Evolutionary conservation across 2,797 vertebrate species (phyloP).

Genomic region (Alectoris magna): DNA sequence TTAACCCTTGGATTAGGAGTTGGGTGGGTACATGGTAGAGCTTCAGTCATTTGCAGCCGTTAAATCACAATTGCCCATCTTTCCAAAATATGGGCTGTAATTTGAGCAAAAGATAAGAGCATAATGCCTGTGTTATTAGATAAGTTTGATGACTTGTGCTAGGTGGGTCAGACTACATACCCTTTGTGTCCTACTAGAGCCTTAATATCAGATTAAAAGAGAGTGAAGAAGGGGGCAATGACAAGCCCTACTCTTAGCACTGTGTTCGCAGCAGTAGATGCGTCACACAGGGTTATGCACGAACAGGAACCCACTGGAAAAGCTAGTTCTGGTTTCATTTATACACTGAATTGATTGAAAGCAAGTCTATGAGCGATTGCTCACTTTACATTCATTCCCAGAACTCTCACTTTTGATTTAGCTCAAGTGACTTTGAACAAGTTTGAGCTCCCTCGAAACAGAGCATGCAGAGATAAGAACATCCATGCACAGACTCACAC

Average conservation of each 20-base stretch:
- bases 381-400: conserved; percentile 19
- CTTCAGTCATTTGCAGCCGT: not conserved
- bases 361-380: not conserved
- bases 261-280: not conserved
- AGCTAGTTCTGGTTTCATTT: conserved; percentile 9
- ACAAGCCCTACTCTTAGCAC: not conserved
- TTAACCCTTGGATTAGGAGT: not conserved
- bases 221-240: not conserved
- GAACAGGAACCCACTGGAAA: not conserved
- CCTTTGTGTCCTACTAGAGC: not conserved
- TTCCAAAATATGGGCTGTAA: not conserved
- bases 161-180: not conserved
- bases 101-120: not conserved
- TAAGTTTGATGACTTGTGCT: not conserved
- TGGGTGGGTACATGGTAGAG: not conserved
- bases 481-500: not conserved
- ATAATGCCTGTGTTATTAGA: not conserved
- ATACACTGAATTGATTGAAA: conserved; percentile 3
- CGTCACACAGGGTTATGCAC: not conserved
- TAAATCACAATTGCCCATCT: not conserved
- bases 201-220: not conserved
- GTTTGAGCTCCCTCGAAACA: conserved; percentile 17
- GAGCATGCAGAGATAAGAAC: not conserved
- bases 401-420: conserved; percentile 1
- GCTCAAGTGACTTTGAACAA: not conserved